Base-by-base conservation (phyloP, 2,888 invertebrate genomes). In the Trissolcus japonicus region DNA sequence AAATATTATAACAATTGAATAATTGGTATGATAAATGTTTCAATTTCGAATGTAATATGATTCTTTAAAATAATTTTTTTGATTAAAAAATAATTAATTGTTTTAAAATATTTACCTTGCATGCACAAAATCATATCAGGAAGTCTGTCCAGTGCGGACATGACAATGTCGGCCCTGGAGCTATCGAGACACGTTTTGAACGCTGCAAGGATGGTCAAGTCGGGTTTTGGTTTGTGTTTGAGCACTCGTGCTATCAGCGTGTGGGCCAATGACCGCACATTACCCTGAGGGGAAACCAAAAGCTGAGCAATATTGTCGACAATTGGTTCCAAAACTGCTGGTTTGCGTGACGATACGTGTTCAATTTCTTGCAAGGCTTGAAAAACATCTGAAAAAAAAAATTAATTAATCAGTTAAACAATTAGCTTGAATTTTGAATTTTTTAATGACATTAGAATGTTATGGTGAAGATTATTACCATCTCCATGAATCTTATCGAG, bases 161-260 rank as follows among this genome's bases (percentile, higher is more conserved):
- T 92, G 0, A 95, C 93, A 46, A 98, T 92, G 78, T 96, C 95
- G 0, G 95, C 94, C 86, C 95, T 94, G 51, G 92, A 91, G 76
- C 94, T 94, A 81, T 96, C 94, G 68, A 98, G 90, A 86, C 97
- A 96, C 82, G 95, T 93, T 67, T 97, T 91, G 84, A 95, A 94
- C 0, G 94, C 93, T 51, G 94, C 93, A 1, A 97, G 90, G 79
- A 95, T 95, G 65, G 91, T 91, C 16, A 91, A 89, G 72, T 92
- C 92, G 0, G 91, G 90, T 1, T 90, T 89, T 0, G 94, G 94
- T 86, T 93, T 92, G 83, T 94, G 92, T 81, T 94, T 93, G 25
- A 95, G 88, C 83, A 94, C 92, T 76, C 94, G 90, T 50, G 94
- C 92, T 9, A 97, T 91, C 60, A 96, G 91, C 60, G 92, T 90